Base-by-base conservation (phyloP, 2,113 vertebrate genomes). In the Albula goreensis region DNA sequence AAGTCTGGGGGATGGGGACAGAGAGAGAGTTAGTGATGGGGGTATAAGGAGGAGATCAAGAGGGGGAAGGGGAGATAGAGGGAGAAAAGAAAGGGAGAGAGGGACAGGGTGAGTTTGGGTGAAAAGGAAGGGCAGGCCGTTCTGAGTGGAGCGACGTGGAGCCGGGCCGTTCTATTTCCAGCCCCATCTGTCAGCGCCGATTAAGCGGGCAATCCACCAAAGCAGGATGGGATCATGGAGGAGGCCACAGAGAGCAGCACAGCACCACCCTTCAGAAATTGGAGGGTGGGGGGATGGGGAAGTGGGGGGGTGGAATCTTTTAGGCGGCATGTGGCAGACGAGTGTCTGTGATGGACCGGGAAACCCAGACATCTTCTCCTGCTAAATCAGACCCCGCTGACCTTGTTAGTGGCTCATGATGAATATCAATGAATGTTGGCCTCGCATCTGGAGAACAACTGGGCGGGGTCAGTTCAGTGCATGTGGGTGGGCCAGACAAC, bases 141-240 rank as follows among this genome's bases (percentile, higher is more conserved):
- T 12, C 49, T 41, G 15, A 50, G 48, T 22, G 15, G 41, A n/a
- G 91, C 88, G 86, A 89, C 89, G 82, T 89, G 91, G 90, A 91
- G 89, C 88, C 89, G 31, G 85, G 81, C 53, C 83, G 84, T 90
- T 88, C 93, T 95, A 93, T 95, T 95, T 95, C 92, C 90, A 93
- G 92, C 91, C 84, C 80, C 87, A 91, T 94, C 92, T 95, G 95
- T 96, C 94, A 94, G 92, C 89, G 90, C 86, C 91, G 90, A 95
- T 95, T 95, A 95, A 93, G 91, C 92, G 91, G 91, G 93, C 92
- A 93, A 94, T 96, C 93, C 92, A 94, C 92, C 94, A 95, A 92
- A 93, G 91, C 91, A 94, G 90, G 94, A 93, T 93, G 92, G 93
- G 94, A 93, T 94, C 94, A 95, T 93, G 92, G 93, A 95, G 94